Base-by-base conservation (phyloP, 2,113 vertebrate species). In the Ivindomyrus marchei region DNA sequence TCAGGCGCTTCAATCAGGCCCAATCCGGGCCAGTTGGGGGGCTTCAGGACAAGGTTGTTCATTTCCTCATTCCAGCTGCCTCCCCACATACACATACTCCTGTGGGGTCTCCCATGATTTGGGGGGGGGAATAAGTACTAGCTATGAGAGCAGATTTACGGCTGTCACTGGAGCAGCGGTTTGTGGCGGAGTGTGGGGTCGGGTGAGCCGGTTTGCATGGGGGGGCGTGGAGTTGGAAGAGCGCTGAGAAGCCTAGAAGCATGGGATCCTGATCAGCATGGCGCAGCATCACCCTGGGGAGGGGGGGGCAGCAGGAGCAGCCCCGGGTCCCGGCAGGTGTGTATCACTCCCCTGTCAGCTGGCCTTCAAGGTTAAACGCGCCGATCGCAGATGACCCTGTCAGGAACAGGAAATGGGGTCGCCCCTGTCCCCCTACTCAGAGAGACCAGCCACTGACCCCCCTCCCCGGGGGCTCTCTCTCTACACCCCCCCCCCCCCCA, bases 321-420 rank as follows among this genome's bases (percentile, higher is more conserved):
- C 94, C 86, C 21, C 1, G 27, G 9, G 92, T 0, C 80, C 74
- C 74, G 90, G 83, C 93, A 91, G 92, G 92, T 88, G 92, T n/a
- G 46, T 49, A 46, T 86, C 27, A 89, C 58, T 56, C 13, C 88
- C 70, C 77, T 10, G 39, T 89, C 89, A 89, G 77, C 27, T 24
- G 19, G 1, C 84, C 19, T 62, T 13, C 52, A 47, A 91, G 90
- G 93, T 91, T 92, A 93, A 91, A 93, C 90, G 89, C 91, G 84
- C 50, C 0, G 27, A 84, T 80, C 13, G 2, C 6, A 19, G 19
- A 47, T 8, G 70, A 77, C 70, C 70, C 31, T 77, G 80, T 46
- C 80, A 84, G 6, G 19, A 45, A n/a, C 39, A 19, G 80, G 39
- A 46, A 84, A 42, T 47, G 21, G 80, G 45, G 80, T 46, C 39